Evolutionary conservation across 1,140 invertebrate genomes (phyloP), one percentile per base, ranked within the genome.

Genomic region (Papilio polytes): DNA sequence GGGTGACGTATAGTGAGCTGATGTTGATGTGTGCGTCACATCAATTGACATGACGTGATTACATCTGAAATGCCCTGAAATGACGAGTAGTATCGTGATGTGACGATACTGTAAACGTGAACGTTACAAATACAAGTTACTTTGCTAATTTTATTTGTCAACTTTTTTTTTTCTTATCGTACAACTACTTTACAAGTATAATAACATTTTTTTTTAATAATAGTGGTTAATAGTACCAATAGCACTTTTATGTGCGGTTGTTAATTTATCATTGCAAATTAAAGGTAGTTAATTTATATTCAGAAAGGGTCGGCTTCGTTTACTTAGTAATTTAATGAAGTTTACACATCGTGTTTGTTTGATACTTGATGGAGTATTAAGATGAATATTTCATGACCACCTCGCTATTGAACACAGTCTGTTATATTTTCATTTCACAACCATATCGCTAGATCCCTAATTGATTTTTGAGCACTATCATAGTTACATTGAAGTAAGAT

Each of bases 261-360:
- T 76, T 76, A 53, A 76, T 53, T 76, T 76, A 53, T 53, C 41
- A 48, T n/a, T 13, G 10, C 13, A 46, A 70, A 31, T 31, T 13
- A 41, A 22, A 46, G 13, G 80, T 76, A 53, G 36, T 74, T 63
- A 48, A 89, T 91, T 91, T 84, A 87, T 89, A 90, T 92, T 85
- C 89, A 85, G 83, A 82, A 84, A 83, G 82, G 81, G 83, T 82
- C 84, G 63, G 53, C 79, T 80, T 90, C 85, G 87, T 94, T 92
- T 88, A 83, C 88, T 86, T 93, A 80, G 89, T 92, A 91, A 86
- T 92, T 92, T 93, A 92, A 94, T 93, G 85, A 87, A 87, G 87
- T 90, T 91, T 89, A 89, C 87, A 88, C 85, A 79, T 80, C 66
- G 82, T 90, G 91, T 91, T 92, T 90, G 86, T 88, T 26, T 78